Percentiles rank a stretch among this genome's conserved stretches.
phyloP scores from a whole-genome alignment of 2,113 vertebrate genomes.

The Alligator sinensis region DNA sequence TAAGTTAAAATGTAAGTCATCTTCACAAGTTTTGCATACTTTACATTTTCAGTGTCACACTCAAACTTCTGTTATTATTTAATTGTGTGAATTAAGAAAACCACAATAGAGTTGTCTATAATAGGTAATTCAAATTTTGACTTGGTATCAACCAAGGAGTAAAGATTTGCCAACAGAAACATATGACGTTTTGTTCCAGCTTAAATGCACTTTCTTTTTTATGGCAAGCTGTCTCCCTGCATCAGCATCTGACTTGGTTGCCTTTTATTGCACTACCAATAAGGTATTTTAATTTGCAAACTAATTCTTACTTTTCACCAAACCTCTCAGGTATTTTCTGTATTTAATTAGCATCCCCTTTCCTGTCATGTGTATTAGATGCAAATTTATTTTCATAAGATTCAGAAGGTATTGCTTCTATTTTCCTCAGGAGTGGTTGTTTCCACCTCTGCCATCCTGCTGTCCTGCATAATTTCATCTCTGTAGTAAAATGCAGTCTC shows the following conservation, averaged over 20 bases:
- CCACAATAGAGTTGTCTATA: neutral
- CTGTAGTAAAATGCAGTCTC: neutral
- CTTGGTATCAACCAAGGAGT: neutral
- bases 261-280: neutral
- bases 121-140: neutral
- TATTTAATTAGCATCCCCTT: neutral
- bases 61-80: neutral
- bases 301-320: neutral
- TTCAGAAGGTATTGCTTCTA: neutral
- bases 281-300: neutral
- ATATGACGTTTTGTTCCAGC: neutral
- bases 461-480: neutral
- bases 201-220: neutral
- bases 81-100: neutral
- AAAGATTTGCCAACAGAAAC: neutral
- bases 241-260: neutral
- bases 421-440: slow-evolving; percentile 5
- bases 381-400: slow-evolving; percentile 10
- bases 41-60: neutral
- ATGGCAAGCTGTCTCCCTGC: neutral
- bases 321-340: neutral
- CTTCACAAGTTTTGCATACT: slow-evolving; percentile 14
- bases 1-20: slow-evolving; percentile 28
- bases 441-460: neutral
- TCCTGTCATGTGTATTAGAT: slow-evolving; percentile 13